Evolutionary conservation across 2,797 vertebrate genomes (phyloP).

Genomic region (Tokudaia muenninki): DNA sequence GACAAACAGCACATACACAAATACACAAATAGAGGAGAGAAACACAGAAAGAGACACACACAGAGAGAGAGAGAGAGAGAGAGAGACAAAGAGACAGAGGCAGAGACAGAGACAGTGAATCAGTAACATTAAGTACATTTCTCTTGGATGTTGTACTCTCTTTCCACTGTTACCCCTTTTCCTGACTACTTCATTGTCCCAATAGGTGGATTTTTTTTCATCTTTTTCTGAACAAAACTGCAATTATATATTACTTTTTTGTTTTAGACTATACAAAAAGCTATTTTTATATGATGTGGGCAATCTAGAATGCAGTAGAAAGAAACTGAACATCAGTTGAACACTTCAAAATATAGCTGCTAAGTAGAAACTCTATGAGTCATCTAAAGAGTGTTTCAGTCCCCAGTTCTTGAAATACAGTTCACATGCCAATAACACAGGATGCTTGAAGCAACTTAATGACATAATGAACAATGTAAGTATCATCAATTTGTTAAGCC

Average conservation of each 20-base stretch:
- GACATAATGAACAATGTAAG: background rate
- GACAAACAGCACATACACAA: background rate
- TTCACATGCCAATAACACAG: background rate
- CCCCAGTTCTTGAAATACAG: background rate
- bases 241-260: background rate
- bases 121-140: background rate
- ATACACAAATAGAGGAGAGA: background rate
- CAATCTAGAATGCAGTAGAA: background rate
- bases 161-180: background rate
- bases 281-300: background rate
- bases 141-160: background rate
- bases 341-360: background rate
- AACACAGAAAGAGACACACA: background rate
- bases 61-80: background rate
- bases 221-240: background rate
- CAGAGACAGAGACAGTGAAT: background rate
- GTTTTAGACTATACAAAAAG: background rate
- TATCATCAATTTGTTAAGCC: background rate
- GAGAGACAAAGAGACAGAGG: background rate
- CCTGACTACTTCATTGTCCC: background rate
- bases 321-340: background rate
- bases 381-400: background rate
- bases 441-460: background rate
- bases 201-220: background rate
- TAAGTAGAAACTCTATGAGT: background rate